Conservation (phyloP, 2,797 vertebrate genomes). For the Rhynchonycteris naso region DNA sequence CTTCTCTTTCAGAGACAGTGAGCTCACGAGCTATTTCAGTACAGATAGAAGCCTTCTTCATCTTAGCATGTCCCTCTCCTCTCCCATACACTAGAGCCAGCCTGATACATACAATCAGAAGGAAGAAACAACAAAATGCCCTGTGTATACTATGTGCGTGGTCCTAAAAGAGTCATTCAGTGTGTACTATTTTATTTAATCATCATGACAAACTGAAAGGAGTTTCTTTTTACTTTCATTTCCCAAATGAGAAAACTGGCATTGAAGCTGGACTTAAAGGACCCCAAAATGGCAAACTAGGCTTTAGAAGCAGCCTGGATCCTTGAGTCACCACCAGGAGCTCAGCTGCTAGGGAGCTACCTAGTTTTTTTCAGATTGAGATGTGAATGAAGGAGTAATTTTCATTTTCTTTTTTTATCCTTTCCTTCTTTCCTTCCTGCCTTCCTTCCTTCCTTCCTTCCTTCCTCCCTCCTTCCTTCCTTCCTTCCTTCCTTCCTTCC, state of each 20-base stretch:
- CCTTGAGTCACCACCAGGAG: not conserved
- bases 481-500: too few species aligned
- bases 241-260: not conserved
- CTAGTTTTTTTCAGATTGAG: not conserved
- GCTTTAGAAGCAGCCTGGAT: not conserved
- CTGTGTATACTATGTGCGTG: not conserved
- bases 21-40: not conserved
- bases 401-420: not conserved
- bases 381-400: not conserved
- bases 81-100: accelerated
- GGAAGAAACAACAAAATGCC: not conserved
- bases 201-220: not conserved
- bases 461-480: too few species aligned
- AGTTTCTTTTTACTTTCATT: not conserved
- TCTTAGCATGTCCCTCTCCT: not conserved
- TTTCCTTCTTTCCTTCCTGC: too few species aligned
- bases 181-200: not conserved
- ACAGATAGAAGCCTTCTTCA: not conserved
- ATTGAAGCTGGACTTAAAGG: not conserved
- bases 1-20: not conserved
- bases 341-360: not conserved
- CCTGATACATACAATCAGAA: not conserved
- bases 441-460: too few species aligned
- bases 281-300: not conserved
- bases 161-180: not conserved